Conservation (phyloP, 2,797 vertebrate genomes). For the Benthosema pterotum region DNA sequence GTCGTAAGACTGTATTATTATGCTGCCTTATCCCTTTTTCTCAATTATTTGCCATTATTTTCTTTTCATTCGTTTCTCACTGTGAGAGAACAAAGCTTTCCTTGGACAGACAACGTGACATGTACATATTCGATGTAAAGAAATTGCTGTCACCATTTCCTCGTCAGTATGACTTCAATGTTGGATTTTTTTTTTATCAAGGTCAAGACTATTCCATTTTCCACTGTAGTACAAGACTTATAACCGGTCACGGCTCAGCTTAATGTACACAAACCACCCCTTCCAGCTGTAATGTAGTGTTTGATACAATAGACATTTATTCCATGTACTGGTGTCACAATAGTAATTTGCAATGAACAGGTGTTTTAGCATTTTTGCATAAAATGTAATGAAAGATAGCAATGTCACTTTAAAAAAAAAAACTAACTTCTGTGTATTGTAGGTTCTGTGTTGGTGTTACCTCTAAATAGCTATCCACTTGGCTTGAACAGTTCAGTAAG, state of each 20-base stretch:
- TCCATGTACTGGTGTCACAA: constrained; percentile 58
- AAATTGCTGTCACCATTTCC: constrained; percentile 59
- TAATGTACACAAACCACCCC: constrained; percentile 34
- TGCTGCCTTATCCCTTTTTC: constrained; percentile 79
- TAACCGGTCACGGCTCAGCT: constrained; percentile 10
- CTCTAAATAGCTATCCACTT: constrained; percentile 41
- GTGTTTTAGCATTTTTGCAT: constrained; percentile 34
- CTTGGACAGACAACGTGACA: constrained; percentile 53
- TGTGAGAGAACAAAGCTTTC: constrained; percentile 38
- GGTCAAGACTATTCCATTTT: constrained; percentile 27
- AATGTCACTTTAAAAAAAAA: constrained; percentile 44
- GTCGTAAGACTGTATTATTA: constrained; percentile 76
- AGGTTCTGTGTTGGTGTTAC: constrained; percentile 44
- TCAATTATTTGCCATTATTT: constrained; percentile 45
- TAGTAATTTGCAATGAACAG: constrained; percentile 22
- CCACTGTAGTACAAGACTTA: background rate
- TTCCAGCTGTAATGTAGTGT: constrained; percentile 21
- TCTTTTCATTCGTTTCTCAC: constrained; percentile 46
- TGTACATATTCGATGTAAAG: constrained; percentile 75
- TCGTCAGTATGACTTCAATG: constrained; percentile 66
- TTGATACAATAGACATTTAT: constrained; percentile 67
- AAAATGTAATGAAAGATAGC: constrained; percentile 49
- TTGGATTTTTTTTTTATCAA: constrained; percentile 13
- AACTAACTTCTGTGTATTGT: constrained; percentile 19
- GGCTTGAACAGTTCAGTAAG: constrained; percentile 41